Conservation (phyloP, 2,113 vertebrate species). For the Brachyistius frenatus region DNA sequence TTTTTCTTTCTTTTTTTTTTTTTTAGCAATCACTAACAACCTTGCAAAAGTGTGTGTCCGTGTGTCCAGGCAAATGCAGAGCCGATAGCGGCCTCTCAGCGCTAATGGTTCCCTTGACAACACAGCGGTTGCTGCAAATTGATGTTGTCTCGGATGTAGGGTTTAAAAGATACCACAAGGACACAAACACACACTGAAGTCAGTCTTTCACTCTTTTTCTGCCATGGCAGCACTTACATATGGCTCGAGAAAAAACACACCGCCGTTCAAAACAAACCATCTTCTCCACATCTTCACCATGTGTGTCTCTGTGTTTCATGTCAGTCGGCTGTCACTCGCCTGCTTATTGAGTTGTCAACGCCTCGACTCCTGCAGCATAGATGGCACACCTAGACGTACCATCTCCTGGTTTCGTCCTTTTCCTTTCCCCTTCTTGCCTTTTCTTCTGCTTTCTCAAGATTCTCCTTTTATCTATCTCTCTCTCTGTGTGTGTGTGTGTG, state of each 20-base stretch:
- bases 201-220: slow-evolving; percentile 5
- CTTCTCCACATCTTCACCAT: not conserved
- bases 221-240: not conserved
- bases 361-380: slow-evolving; percentile 15
- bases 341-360: slow-evolving; percentile 53
- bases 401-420: slow-evolving; percentile 29
- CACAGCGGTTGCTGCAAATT: slow-evolving; percentile 60
- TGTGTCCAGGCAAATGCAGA: slow-evolving; percentile 16
- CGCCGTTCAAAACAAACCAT: not conserved
- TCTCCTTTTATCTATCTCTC: not conserved
- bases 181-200: slow-evolving; percentile 15
- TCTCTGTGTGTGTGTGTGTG: slow-evolving; percentile 4
- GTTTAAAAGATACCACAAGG: slow-evolving; percentile 16
- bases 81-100: slow-evolving; percentile 47
- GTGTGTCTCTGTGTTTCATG: not conserved
- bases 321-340: slow-evolving; percentile 22
- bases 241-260: not conserved
- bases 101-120: slow-evolving; percentile 77
- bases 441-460: slow-evolving; percentile 16
- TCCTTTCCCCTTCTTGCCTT: not conserved
- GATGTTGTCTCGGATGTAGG: slow-evolving; percentile 35
- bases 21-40: slow-evolving; percentile 4
- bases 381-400: slow-evolving; percentile 33
- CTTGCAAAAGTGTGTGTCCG: not conserved
- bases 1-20: not conserved